These are phyloP conservation scores for Eupleurogrammus muticus DNA, from an alignment of 2,797 vertebrate species.

Conservation along the genomic window DNA sequence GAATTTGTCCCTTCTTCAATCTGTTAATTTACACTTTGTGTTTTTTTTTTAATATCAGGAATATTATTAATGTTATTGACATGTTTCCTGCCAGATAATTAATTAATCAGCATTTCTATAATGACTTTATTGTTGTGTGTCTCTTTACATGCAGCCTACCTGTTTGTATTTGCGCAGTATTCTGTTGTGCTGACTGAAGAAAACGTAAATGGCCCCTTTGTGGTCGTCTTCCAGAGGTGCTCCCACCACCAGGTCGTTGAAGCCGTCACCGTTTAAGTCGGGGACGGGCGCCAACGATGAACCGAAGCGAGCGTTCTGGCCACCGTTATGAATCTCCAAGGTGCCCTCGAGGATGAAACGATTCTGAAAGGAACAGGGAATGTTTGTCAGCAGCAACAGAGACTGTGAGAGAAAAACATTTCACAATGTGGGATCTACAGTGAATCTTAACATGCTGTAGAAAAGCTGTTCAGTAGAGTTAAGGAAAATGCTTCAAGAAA, in stretches of 20 bases:
- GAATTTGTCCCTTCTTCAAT: too few species aligned
- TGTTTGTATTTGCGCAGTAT: constrained; percentile 92
- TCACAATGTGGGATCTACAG: neutral
- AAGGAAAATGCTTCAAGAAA: neutral
- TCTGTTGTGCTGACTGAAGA: constrained; percentile 87
- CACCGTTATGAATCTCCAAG: constrained; percentile 87
- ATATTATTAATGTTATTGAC: too few species aligned
- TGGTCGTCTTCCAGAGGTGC: constrained; percentile 94
- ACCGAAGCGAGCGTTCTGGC: constrained; percentile 96
- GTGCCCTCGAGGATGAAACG: constrained; percentile 88
- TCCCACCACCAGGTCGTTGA: constrained; percentile 93
- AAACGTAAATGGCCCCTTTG: constrained; percentile 93
- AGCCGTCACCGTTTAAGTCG: constrained; percentile 95
- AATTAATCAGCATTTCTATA: too few species aligned
- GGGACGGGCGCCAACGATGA: constrained; percentile 90
- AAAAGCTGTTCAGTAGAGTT: neutral
- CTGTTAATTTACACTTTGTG: too few species aligned
- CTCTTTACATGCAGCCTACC: constrained; percentile 73
- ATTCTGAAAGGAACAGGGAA: constrained; percentile 76
- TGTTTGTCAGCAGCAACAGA: constrained; percentile 8
- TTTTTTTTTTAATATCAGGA: too few species aligned
- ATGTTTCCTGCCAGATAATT: too few species aligned
- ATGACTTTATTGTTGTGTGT: too few species aligned
- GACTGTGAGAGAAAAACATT: constrained; percentile 11
- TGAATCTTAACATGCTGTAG: neutral